Base-by-base conservation (phyloP, 2,888 invertebrate genomes). In the Oscheius sp. region DNA sequence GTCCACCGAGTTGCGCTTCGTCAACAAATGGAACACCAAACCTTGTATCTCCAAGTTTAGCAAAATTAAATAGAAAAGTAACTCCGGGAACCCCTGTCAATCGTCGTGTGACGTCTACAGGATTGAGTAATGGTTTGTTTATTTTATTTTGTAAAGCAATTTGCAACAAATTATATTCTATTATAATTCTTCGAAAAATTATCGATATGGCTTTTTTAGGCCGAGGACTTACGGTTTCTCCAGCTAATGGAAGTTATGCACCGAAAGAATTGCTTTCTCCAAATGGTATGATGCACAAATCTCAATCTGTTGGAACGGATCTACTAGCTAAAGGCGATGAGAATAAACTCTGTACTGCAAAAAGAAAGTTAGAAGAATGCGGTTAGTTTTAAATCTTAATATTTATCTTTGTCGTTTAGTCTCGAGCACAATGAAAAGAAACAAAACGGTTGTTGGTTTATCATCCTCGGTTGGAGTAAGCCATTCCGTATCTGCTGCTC, bases 11-110 rank as follows among this genome's bases (percentile, higher is more conserved):
- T 50, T 69, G 69, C n/a, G 65, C 76, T 2, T 74, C 76, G 20
- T 83, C 83, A 24, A 70, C 75, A 14, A 80, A 80, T 61, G 81
- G 76, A 4, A 84, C 84, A 17, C 84, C 84, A 22, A 74, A 73
- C 47, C 68, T 83, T 50, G 68, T 78, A 6, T 82, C 83, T n/a
- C 83, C 83, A 8, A 78, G 78, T 28, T 59, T 80, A 6, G 75
- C 74, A n/a, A 71, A 57, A 56, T 61, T 77, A 24, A 56, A 64
- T 62, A 68, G 79, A 30, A 77, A 77, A 26, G 70, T 82, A 14
- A 84, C 84, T 1, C 84, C 84, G n/a, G 74, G 75, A 20, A 81
- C 81, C 8, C 80, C 80, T n/a, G 72, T 66, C 9, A 69, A 67
- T 17, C 50, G 72, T 45, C 64, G 74, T 12, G 71, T 78, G 50